Percentiles rank a stretch among this genome's conserved stretches.
phyloP scores from a whole-genome alignment of 2,888 invertebrate species.

The Diadegma fenestrale region DNA sequence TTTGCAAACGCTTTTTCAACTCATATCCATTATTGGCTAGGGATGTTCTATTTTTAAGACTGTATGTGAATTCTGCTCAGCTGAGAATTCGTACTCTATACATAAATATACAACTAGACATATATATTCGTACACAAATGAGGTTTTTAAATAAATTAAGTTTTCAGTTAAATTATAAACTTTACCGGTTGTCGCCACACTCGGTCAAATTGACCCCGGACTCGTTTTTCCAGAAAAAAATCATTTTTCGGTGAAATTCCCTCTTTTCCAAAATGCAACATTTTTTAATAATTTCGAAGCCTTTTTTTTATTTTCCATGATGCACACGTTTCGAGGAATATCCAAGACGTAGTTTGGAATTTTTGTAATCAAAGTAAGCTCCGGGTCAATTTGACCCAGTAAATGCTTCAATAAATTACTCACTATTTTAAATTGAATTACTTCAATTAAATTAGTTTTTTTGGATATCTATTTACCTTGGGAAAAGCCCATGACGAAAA shows the following conservation, averaged over 20 bases:
- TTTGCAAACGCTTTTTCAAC: constrained; percentile 29
- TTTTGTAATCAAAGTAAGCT: no score
- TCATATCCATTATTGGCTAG: constrained; percentile 34
- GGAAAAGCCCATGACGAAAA: constrained; percentile 98
- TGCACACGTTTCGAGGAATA: no score
- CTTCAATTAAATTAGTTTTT: no score
- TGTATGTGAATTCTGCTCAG: constrained; percentile 20
- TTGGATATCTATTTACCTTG: constrained; percentile 89
- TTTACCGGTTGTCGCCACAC: not conserved
- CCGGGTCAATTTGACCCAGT: not conserved
- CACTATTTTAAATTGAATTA: no score
- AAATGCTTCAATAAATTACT: no score
- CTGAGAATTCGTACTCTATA: not conserved
- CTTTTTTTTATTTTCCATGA: no score
- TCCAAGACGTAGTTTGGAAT: no score
- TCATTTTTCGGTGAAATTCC: no score
- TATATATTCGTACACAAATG: not conserved
- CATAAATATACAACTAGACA: not conserved
- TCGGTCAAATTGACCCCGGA: not conserved
- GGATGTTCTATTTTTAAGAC: constrained; percentile 51
- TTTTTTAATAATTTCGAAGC: no score
- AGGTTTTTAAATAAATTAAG: not conserved
- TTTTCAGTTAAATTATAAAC: not conserved
- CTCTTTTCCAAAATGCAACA: no score
- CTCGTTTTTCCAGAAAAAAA: no score